Base-by-base conservation (phyloP, 37 sponge, comb jelly and placozoan species). In the Ianthella basta region DNA sequence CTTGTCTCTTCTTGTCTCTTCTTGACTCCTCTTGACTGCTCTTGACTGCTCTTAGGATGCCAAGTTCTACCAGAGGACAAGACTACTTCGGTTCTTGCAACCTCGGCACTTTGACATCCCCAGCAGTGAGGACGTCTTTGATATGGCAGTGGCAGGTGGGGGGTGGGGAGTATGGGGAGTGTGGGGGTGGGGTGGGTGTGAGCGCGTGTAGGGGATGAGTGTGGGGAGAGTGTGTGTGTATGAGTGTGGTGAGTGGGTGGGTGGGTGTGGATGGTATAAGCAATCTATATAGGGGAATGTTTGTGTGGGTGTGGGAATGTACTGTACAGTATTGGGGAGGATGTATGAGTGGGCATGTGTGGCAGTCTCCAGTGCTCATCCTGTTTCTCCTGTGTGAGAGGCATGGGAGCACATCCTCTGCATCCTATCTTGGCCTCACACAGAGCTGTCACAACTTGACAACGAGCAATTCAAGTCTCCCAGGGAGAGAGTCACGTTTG, bases 21-120 rank as follows among this genome's bases (percentile, higher is more conserved):
- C n/a, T n/a, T n/a, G n/a, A n/a, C n/a, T n/a, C n/a, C n/a, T n/a
- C n/a, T n/a, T n/a, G n/a, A n/a, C n/a, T n/a, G n/a, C n/a, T n/a
- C 50, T 44, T 12, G 5, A 32, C 1, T 70, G 21, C 36, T 70
- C 40, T 75, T 60, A 91, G 91, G 91, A 91, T 81, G 82, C 84
- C 55, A 80, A 72, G 32, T 91, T 87, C 61, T 87, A 85, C 57
- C 82, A 87, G 38, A 70, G 81, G 29, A 85, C 84, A 16, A 69
- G 91, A 73, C 40, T 80, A 1, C 86, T 88, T 4, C 89, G 86
- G 72, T 92, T 92, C 60, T 79, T 92, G 33, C 83, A 82, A 21
- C 80, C 89, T 14, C 63, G 77, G 14, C 78, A 75, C 40, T 75
- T 32, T 6, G 78, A 75, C 37, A 36, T 75, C 25, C 70, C 70